Evolutionary conservation across 2,888 invertebrate genomes (phyloP).

Genomic region (Drosophila algonquin): DNA sequence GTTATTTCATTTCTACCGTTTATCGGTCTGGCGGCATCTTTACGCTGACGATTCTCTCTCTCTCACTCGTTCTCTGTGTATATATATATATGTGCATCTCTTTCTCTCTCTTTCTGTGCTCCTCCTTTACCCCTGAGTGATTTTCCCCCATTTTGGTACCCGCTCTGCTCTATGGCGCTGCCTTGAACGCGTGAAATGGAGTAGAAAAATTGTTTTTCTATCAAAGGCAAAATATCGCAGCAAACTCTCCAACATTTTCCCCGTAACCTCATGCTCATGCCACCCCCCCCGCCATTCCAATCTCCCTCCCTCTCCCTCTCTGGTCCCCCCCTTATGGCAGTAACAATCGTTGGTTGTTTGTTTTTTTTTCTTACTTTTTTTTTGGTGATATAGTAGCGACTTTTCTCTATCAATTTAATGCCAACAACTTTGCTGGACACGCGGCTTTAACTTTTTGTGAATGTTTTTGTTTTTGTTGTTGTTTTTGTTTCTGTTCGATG

Average conservation of each 20-base stretch:
- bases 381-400: conserved; percentile 40
- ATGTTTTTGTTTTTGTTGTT: conserved; percentile 2
- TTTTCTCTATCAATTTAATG: conserved; percentile 69
- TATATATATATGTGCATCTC: too few relatives aligned
- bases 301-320: too few relatives aligned
- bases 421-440: conserved; percentile 62
- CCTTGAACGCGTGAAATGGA: conserved; percentile 80
- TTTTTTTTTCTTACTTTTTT: conserved; percentile 28
- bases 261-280: not conserved
- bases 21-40: conserved; percentile 75
- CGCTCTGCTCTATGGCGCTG: conserved; percentile 41
- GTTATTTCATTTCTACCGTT: conserved; percentile 74
- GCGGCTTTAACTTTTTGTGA: conserved; percentile 65
- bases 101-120: not conserved
- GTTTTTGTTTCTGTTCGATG: conserved; percentile 5
- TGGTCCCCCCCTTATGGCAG: conserved; percentile 14
- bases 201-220: conserved; percentile 80
- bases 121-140: conserved; percentile 4
- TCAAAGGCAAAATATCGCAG: conserved; percentile 74
- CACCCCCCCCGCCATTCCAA: too few relatives aligned
- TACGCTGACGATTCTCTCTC: conserved; percentile 60
- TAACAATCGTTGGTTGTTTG: conserved; percentile 40
- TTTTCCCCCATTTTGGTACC: not conserved
- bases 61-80: not conserved
- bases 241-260: conserved; percentile 19